phyloP scores from a whole-genome alignment of 2,888 invertebrate species.

The Dugesia japonica region DNA sequence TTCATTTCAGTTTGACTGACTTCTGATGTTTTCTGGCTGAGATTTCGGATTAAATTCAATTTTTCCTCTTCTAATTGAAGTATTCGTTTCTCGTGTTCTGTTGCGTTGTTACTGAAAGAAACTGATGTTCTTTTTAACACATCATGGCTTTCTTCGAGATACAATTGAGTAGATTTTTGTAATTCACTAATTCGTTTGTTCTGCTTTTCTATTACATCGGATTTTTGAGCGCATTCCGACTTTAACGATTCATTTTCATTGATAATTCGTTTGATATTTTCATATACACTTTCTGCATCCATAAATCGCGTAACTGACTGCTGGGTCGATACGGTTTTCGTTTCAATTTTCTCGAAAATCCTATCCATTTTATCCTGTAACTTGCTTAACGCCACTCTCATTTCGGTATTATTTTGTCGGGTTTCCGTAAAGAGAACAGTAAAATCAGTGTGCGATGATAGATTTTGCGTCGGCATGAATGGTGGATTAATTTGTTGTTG shows the following conservation, averaged over 20 bases:
- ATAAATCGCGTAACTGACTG: neutral
- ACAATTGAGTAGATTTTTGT: neutral
- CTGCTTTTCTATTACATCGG: conserved; percentile 42
- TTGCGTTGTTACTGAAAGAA: conserved; percentile 40
- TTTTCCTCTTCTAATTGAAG: conserved; percentile 45
- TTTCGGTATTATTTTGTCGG: conserved; percentile 56
- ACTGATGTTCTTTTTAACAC: conserved; percentile 45
- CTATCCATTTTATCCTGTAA: conserved; percentile 56
- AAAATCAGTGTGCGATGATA: neutral
- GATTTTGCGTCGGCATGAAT: no score
- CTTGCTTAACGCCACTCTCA: conserved; percentile 56
- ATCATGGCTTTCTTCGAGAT: conserved; percentile 43
- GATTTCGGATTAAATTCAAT: conserved; percentile 23
- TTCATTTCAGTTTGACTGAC: conserved; percentile 15
- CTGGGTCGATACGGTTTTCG: neutral
- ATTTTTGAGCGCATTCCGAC: conserved; percentile 44
- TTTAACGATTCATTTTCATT: conserved; percentile 46
- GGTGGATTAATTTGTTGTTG: no score
- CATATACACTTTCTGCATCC: neutral
- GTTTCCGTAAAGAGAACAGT: conserved; percentile 54
- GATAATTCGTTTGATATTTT: conserved; percentile 30
- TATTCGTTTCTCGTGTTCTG: conserved; percentile 42
- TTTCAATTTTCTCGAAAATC: conserved; percentile 52
- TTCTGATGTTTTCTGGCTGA: conserved; percentile 23
- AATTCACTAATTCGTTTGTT: conserved; percentile 42